Base-by-base conservation (phyloP, 2,797 vertebrate species). In the Chloroceryle inda region DNA sequence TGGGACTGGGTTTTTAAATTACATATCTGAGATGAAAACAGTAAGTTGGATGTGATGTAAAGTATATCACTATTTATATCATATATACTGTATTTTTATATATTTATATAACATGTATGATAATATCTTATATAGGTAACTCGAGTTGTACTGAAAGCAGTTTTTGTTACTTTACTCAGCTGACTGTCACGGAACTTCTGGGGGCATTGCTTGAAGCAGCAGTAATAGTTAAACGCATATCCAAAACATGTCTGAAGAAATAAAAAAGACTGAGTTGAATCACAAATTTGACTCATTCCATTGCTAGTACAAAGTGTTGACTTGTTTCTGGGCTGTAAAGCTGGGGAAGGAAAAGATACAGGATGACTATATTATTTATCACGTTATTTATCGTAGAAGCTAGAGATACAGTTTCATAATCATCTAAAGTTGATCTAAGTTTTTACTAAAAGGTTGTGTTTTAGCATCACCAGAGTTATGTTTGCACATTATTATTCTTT, bases 311-410 rank as follows among this genome's bases (percentile, higher is more conserved):
- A 10, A 5, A 79, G 24, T 66, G 47, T 78, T 95, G 66, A 59
- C 94, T 89, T 96, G 89, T 93, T 94, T 92, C 84, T 90, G 76
- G 42, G 22, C 82, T 92, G 11, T 75, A 77, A 90, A 84, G 38
- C 88, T 44, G 24, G 22, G n/a, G 35, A 86, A 85, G 42, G 45
- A 83, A 64, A 86, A 95, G 35, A 66, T 68, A 37, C 5, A 58
- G 53, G 22, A 62, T n/a, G 45, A 81, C 72, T 91, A 0, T 87
- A 38, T 80, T 94, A 80, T 89, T 88, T 96, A 78, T 83, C 35
- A 50, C 71, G 24, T 64, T 95, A 58, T 92, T 92, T 94, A 50
- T 95, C 58, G 68, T 4, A 47, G 62, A 64, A 87, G 29, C 20
- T 66, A 52, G 64, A 88, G 52, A n/a, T 55, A 24, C 0, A 1